Evolutionary conservation across 2,888 invertebrate genomes (phyloP).

Genomic region (Meandrusa payeni): DNA sequence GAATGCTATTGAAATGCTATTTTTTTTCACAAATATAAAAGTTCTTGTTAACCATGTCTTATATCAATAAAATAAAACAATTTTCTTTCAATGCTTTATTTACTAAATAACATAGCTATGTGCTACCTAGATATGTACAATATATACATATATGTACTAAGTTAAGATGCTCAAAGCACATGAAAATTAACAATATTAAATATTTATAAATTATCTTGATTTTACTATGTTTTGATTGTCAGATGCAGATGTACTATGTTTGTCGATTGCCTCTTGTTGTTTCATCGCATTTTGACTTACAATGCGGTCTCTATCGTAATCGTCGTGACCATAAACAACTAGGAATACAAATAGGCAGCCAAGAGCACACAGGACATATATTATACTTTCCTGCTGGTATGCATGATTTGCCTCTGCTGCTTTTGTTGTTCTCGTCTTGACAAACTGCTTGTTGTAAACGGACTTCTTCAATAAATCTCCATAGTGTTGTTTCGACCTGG

Average conservation of each 20-base stretch:
- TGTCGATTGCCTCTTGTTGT: too few species aligned
- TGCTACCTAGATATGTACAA: constrained; percentile 43
- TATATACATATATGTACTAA: constrained; percentile 42
- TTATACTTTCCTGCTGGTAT: constrained; percentile 44
- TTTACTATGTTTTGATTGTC: constrained; percentile 19
- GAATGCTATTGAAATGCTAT: too few species aligned
- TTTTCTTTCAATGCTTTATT: constrained; percentile 24
- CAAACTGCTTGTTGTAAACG: constrained; percentile 46
- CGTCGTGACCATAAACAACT: constrained; percentile 43
- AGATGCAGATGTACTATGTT: too few species aligned
- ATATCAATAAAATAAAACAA: constrained; percentile 25
- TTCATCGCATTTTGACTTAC: not conserved
- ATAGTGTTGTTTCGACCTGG: constrained; percentile 78
- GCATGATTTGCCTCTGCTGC: not conserved
- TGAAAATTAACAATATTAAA: constrained; percentile 24
- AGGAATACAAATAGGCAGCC: constrained; percentile 42
- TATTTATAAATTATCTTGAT: constrained; percentile 21
- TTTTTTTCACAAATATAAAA: too few species aligned
- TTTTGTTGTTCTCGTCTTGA: constrained; percentile 9
- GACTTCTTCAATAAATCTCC: constrained; percentile 53
- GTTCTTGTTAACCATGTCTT: too few species aligned
- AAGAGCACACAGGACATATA: constrained; percentile 44
- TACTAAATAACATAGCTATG: constrained; percentile 15
- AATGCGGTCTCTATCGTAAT: constrained; percentile 48
- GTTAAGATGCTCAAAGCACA: constrained; percentile 31